Conservation (phyloP, 1,140 invertebrate genomes). For the Drosophila ficusphila region DNA sequence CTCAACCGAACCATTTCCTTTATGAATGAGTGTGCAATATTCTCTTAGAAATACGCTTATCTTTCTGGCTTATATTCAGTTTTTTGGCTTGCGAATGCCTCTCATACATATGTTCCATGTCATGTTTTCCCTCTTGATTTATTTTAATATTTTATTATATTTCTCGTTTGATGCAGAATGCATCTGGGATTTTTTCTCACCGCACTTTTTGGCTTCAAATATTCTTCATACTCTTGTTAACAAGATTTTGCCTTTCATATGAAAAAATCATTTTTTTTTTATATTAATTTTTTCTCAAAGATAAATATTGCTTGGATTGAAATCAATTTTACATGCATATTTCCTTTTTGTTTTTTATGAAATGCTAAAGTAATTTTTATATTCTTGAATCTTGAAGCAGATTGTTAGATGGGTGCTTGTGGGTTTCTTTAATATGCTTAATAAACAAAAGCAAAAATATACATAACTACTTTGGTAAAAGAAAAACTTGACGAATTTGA, state of each 20-base stretch:
- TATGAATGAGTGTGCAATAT: conserved; percentile 12
- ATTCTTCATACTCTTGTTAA: conserved; percentile 10
- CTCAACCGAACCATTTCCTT: background rate
- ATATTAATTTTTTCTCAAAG: conserved; percentile 1
- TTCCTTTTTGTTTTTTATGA: background rate
- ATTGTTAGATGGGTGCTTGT: background rate
- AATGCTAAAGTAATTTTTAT: background rate
- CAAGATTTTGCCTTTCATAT: background rate
- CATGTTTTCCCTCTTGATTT: conserved; percentile 34
- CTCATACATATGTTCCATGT: background rate
- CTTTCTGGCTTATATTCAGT: background rate
- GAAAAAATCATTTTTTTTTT: conserved; percentile 1
- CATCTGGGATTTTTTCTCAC: background rate
- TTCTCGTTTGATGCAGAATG: conserved; percentile 41
- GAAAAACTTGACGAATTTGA: no score
- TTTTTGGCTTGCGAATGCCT: conserved; percentile 3
- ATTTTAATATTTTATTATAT: conserved; percentile 51
- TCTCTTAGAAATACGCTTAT: conserved; percentile 24
- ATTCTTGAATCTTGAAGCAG: background rate
- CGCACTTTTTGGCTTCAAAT: background rate
- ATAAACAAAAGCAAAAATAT: background rate
- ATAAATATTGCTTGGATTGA: conserved; percentile 5
- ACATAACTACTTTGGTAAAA: background rate
- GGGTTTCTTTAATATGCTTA: background rate
- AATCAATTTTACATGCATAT: conserved; percentile 1